Base-by-base conservation (phyloP, 2,888 invertebrate genomes). In the Papilio protenor region DNA sequence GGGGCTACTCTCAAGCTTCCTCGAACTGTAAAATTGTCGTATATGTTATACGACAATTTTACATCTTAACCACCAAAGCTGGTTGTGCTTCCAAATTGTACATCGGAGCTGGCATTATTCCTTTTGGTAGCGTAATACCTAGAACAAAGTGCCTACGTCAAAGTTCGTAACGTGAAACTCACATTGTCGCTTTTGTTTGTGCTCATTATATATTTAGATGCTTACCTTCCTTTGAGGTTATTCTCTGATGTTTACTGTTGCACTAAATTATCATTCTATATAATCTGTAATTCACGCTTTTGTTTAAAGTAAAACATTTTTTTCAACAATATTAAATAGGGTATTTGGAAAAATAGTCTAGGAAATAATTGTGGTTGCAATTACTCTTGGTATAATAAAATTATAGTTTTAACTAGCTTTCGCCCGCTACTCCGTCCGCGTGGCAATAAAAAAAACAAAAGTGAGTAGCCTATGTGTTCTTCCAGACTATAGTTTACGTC, bases 31-130 rank as follows among this genome's bases (percentile, higher is more conserved):
- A n/a, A n/a, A n/a, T n/a, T n/a, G n/a, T n/a, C n/a, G n/a, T n/a
- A n/a, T n/a, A n/a, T n/a, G n/a, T n/a, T 71, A 71, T 52, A 71
- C 16, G 21, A 18, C 49, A 47, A 52, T 71, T 71, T 71, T 18
- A 71, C 16, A 52, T 21, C 0, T 18, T 23, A 27, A 52, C 49
- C 47, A 52, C 47, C 27, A 52, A 49, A 49, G 70, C 49, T 23
- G 23, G 23, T 3, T 52, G 18, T 49, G 52, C 27, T 71, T 27
- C 21, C 27, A 52, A 49, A 71, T 52, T 71, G 21, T 71, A 71
- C 16, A 27, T 23, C 70, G 5, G 33, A 64, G 18, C 1, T 10
- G 64, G 40, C 64, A n/a, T 64, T 59, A 40, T 64, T 64, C 33
- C 33, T 64, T 64, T 64, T 64, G 64, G 18, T 33, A 64, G 64